These are phyloP conservation scores for Sinella curviseta DNA, from an alignment of 1,140 invertebrate genomes.

Conservation along the genomic window DNA sequence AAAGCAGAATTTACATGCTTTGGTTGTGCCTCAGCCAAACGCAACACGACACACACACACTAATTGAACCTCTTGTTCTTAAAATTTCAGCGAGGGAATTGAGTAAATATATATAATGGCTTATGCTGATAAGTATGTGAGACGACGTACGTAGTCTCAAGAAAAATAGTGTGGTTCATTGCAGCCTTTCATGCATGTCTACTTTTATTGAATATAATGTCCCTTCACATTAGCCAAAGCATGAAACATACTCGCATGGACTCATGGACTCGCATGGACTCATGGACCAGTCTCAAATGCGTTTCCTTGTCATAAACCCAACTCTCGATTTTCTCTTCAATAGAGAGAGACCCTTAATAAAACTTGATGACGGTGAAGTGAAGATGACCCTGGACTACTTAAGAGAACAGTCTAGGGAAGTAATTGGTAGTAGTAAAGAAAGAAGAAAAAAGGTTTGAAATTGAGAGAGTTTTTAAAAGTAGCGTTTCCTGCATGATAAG, in stretches of 20 bases:
- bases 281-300: too few relatives aligned
- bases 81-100: too few relatives aligned
- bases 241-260: too few relatives aligned
- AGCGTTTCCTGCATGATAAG: neutral
- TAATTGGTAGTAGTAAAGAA: neutral
- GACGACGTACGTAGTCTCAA: neutral
- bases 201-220: neutral
- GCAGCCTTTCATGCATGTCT: neutral
- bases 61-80: too few relatives aligned
- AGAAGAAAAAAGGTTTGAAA: neutral
- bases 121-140: too few relatives aligned
- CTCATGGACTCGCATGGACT: too few relatives aligned
- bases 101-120: too few relatives aligned
- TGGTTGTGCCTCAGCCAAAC: too few relatives aligned
- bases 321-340: conserved; percentile 1
- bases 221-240: too few relatives aligned
- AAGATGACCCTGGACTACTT: conserved; percentile 20
- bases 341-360: neutral
- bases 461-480: neutral
- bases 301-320: too few relatives aligned
- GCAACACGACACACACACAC: too few relatives aligned
- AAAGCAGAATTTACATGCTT: too few relatives aligned
- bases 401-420: neutral
- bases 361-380: neutral
- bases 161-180: neutral